Evolutionary conservation across 2,113 vertebrate species (phyloP), one percentile per base, ranked within the genome.

Genomic region (Typhlomys cinereus): DNA sequence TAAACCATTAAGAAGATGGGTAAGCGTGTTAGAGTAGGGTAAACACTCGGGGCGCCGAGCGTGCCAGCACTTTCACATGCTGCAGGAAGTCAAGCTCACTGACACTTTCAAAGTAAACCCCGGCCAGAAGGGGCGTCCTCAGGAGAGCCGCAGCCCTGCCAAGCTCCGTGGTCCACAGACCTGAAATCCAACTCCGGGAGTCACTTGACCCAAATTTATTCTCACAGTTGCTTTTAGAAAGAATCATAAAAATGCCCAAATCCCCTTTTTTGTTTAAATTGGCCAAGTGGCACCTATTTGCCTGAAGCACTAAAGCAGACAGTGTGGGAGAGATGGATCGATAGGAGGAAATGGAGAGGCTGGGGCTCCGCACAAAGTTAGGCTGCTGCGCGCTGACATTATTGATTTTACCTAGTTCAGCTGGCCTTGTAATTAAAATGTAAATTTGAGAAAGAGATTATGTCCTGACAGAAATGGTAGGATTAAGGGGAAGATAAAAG

Each of bases 391-490:
- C 97, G 98, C 98, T 98, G 98, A 98, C 98, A 97, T 97, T 99
- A 99, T 99, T 98, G 99, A 99, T 99, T 99, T 98, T 97, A 97
- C 97, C 97, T 97, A 98, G 98, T 99, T 99, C 99, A 99, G 99
- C 99, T 99, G 99, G 99, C 98, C 98, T 99, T 99, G 99, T 99
- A 99, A 99, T 99, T 99, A 99, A 99, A 99, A 99, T 99, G 99
- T 99, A 99, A 99, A 99, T 99, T 99, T 98, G 98, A 99, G 98
- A 99, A 98, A 99, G 98, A 99, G 99, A 99, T 99, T 99, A 98
- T 98, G 99, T 99, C 98, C 98, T 99, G 99, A 99, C 99, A 99
- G 99, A 98, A 99, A 98, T 82, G 98, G 98, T 97, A 97, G 99
- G 99, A 99, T 99, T 99, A 99, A 98, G 98, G 97, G 93, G 97